Evolutionary conservation across 1,140 invertebrate species (phyloP), one percentile per base, ranked within the genome.

Genomic region (Drosophila kanapiae): DNA sequence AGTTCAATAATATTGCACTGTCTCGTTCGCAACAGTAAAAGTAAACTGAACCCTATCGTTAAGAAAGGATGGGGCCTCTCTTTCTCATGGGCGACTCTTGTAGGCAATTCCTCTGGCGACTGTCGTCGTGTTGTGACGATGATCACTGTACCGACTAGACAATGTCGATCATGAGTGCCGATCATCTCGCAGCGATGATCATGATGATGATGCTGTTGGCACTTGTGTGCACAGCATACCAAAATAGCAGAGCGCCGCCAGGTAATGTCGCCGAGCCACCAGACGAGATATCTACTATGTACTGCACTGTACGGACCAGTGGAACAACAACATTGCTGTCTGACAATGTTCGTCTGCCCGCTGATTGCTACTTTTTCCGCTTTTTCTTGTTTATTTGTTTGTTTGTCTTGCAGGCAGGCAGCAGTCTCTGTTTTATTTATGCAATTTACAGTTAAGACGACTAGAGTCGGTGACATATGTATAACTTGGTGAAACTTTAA

Each of bases 161-260:
- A 49, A 71, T 75, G 85, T 71, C 78, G 77, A 87, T 88, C 74
- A 80, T 78, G 72, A 88, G 45, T 67, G 53, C 53, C 42, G 54
- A 42, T 27, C 35, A 58, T 61, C 67, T 56, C 61, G 43, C 42
- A 47, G 82, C 60, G 78, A 69, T 77, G 60, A 63, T 63, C 75
- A 82, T 53, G 78, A 75, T 42, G 40, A 42, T 61, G 77, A 71
- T 70, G 84, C 67, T 82, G 80, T 57, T 64, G 77, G 80, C 83
- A 87, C 84, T 87, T 88, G 85, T 79, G 76, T 78, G 82, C 53
- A 43, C 68, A 78, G 84, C 84, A 88, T 88, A 84, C 84, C 80
- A 83, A 88, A 90, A 81, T 78, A 81, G 77, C 74, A 48, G 49
- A 88, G 85, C 85, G 84, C 85, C 85, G 84, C 85, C 85, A 80